These are phyloP conservation scores for Physella acuta DNA, from an alignment of 1,140 invertebrate genomes.

Conservation along the genomic window DNA sequence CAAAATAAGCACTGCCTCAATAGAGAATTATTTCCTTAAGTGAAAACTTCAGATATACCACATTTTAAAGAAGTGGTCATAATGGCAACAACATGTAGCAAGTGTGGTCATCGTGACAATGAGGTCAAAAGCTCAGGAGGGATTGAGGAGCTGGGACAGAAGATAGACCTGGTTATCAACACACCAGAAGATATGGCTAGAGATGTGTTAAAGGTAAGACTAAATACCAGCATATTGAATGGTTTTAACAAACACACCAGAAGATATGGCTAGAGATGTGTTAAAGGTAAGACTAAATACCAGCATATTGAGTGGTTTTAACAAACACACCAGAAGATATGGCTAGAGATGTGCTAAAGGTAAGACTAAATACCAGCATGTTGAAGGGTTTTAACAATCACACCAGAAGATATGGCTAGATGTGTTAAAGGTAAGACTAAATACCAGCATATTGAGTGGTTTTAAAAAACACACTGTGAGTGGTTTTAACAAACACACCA, in stretches of 20 bases:
- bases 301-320: too few species aligned
- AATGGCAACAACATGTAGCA: slow-evolving; percentile 92
- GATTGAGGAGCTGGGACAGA: slow-evolving; percentile 80
- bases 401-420: slow-evolving; percentile 83
- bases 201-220: slow-evolving; percentile 82
- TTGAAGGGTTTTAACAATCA: too few species aligned
- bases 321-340: slow-evolving; percentile 78
- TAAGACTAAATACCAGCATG: not conserved
- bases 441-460: not conserved
- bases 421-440: slow-evolving; percentile 74
- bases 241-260: slow-evolving; percentile 66
- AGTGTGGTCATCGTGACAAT: slow-evolving; percentile 86
- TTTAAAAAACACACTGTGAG: slow-evolving; percentile 70
- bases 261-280: slow-evolving; percentile 89
- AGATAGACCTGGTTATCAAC: slow-evolving; percentile 76
- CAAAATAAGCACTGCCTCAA: too few species aligned
- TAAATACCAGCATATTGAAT: not conserved
- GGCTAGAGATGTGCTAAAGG: slow-evolving; percentile 89
- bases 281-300: slow-evolving; percentile 69
- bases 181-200: slow-evolving; percentile 79
- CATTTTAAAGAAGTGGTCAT: slow-evolving; percentile 96
- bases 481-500: too few species aligned
- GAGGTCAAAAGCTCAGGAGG: slow-evolving; percentile 94
- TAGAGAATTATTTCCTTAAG: too few species aligned
- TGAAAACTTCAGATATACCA: slow-evolving; percentile 74